These are phyloP conservation scores for Pollenia angustigena DNA, from an alignment of 2,888 invertebrate genomes.

Conservation along the genomic window DNA sequence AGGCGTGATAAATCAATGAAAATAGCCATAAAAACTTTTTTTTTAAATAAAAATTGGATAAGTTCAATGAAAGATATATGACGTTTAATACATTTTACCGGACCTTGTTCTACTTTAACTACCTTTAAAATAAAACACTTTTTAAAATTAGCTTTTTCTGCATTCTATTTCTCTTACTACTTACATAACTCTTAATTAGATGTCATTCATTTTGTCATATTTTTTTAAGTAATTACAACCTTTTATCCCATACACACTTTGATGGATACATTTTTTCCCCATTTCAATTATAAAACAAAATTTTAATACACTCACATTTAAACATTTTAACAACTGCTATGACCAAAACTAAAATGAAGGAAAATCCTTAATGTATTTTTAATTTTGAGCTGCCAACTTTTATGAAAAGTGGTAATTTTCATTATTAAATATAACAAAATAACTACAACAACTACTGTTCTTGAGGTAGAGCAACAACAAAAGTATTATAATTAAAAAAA, in stretches of 20 bases:
- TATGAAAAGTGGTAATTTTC: constrained; percentile 71
- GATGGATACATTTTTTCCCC: not conserved
- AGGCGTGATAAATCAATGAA: too few relatives aligned
- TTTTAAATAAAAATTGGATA: too few relatives aligned
- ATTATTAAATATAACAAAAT: constrained; percentile 64
- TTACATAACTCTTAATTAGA: not conserved
- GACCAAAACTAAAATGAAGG: constrained; percentile 12
- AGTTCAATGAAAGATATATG: too few relatives aligned
- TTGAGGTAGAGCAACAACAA: constrained; percentile 24
- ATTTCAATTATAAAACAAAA: constrained; percentile 11
- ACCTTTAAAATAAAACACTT: not conserved
- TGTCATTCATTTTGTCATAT: constrained; percentile 19
- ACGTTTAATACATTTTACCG: too few relatives aligned
- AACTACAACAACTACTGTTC: constrained; percentile 43
- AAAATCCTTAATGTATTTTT: constrained; percentile 71
- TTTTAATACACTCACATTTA: constrained; percentile 41
- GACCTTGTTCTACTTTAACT: too few relatives aligned
- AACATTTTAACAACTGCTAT: constrained; percentile 36
- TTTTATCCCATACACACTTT: not conserved
- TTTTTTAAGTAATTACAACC: constrained; percentile 33
- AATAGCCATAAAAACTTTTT: too few relatives aligned
- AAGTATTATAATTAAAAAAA: not conserved
- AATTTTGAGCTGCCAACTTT: constrained; percentile 71
- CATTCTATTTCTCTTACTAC: not conserved
- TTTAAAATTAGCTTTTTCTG: not conserved